phyloP scores from a whole-genome alignment of 2,797 vertebrate genomes.

The Acomys russatus region DNA sequence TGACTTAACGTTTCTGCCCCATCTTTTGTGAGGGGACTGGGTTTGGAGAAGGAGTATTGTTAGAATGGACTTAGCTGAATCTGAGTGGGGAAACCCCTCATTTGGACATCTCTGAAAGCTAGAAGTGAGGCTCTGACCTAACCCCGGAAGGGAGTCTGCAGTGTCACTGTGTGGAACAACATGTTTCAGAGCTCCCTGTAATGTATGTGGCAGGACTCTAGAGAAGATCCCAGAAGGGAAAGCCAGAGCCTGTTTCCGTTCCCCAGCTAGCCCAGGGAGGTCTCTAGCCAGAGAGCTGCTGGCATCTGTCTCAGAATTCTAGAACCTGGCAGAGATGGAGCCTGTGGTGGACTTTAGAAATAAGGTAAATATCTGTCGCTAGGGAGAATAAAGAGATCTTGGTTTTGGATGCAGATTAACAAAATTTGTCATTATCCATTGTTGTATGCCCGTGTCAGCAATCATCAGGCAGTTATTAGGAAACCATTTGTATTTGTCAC shows the following conservation, averaged over 20 bases:
- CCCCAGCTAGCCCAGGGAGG: neutral
- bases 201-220: too few relatives aligned
- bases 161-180: rapidly evolving
- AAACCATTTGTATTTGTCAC: neutral
- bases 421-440: neutral
- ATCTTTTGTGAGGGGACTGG: neutral
- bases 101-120: neutral
- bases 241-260: neutral
- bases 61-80: neutral
- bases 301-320: neutral
- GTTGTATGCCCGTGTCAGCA: neutral
- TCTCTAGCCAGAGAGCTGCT: neutral
- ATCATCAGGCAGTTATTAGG: neutral
- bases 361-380: neutral
- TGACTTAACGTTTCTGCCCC: neutral
- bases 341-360: neutral
- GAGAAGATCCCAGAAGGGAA: neutral
- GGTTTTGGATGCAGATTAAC: neutral
- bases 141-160: too few relatives aligned
- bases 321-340: neutral
- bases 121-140: neutral
- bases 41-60: conserved; percentile 2
- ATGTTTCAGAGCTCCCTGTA: neutral
- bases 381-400: neutral
- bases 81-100: too few relatives aligned